Conservation (phyloP, 2,797 vertebrate genomes). For the Miichthys miiuy region DNA sequence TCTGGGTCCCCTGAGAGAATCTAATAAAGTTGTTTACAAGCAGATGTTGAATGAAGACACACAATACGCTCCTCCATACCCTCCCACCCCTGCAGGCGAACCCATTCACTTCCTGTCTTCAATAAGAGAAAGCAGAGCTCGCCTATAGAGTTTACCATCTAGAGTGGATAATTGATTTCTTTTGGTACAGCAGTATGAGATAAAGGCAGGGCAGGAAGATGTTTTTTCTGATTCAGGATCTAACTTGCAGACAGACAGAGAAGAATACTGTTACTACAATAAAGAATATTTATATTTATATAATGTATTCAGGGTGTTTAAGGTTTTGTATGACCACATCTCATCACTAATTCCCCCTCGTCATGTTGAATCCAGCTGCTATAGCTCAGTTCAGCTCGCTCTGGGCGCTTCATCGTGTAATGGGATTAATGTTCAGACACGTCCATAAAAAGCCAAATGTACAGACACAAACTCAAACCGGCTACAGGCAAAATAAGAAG, state of each 20-base stretch:
- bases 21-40: constrained; percentile 78
- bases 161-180: constrained; percentile 73
- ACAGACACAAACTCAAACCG: background rate
- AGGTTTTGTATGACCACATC: background rate
- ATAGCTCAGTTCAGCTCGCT: background rate
- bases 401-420: background rate
- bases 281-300: no score
- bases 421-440: background rate
- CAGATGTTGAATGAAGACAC: constrained; percentile 65
- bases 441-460: background rate
- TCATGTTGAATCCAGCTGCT: background rate
- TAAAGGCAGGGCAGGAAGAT: background rate
- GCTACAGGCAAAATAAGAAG: background rate
- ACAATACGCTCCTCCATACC: constrained; percentile 34
- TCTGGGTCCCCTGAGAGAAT: constrained; percentile 38
- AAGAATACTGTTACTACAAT: no score
- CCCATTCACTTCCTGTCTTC: constrained; percentile 46
- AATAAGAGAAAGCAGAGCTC: constrained; percentile 32
- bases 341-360: background rate
- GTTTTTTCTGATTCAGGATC: background rate
- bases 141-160: constrained; percentile 73
- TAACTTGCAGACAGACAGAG: no score
- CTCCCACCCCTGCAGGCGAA: background rate
- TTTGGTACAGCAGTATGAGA: constrained; percentile 2
- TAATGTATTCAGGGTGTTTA: no score